These are phyloP conservation scores for Ashinkailepas kermadecensis DNA, from an alignment of 2,888 invertebrate genomes.

Conservation along the genomic window DNA sequence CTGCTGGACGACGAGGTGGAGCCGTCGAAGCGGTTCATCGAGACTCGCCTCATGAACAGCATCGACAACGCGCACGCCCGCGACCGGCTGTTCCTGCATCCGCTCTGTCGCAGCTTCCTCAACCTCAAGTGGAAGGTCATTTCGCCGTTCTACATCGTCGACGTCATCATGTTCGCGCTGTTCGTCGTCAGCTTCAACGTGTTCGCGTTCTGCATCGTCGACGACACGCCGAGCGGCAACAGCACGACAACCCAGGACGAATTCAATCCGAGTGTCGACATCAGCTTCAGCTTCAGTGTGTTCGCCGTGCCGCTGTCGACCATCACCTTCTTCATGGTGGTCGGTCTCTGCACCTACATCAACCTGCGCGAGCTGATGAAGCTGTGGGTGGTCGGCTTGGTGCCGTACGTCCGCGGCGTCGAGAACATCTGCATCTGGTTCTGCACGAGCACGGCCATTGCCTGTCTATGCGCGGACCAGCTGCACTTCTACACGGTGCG, in stretches of 20 bases:
- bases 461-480: background rate
- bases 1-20: background rate
- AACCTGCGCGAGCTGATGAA: background rate
- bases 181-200: slow-evolving; percentile 19
- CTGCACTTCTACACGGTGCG: background rate
- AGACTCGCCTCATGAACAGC: background rate
- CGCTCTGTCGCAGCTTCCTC: background rate
- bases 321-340: background rate
- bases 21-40: background rate
- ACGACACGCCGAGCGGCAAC: background rate
- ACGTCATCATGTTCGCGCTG: slow-evolving; percentile 3
- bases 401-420: background rate
- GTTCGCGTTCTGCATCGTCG: background rate
- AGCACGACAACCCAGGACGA: too few species aligned
- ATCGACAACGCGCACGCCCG: background rate
- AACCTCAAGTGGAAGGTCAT: slow-evolving; percentile 17
- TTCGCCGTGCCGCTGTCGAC: slow-evolving; percentile 1
- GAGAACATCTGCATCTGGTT: background rate
- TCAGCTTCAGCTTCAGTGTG: background rate
- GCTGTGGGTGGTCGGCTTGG: slow-evolving; percentile 1
- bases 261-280: too few species aligned
- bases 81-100: slow-evolving; percentile 7
- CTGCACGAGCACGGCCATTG: background rate
- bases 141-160: background rate
- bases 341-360: background rate